phyloP scores from a whole-genome alignment of 2,113 vertebrate species.

The Neolamprologus ventralis region DNA sequence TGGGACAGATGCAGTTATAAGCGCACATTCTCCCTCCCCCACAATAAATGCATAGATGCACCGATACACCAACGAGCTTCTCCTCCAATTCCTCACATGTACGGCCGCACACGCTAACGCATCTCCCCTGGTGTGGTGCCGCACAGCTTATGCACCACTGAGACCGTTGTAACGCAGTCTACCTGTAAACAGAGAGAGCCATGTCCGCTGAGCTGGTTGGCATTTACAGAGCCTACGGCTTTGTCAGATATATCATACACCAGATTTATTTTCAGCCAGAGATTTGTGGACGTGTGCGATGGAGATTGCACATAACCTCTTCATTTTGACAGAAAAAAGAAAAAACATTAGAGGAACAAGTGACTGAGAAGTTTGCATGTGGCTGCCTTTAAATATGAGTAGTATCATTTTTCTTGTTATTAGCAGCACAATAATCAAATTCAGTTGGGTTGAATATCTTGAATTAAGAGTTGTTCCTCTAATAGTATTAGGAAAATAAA shows the following conservation, averaged over 20 bases:
- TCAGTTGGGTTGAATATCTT: background rate
- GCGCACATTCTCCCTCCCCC: background rate
- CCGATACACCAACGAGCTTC: background rate
- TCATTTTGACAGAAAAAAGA: background rate
- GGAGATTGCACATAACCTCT: background rate
- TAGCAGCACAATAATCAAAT: background rate
- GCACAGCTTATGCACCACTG: background rate
- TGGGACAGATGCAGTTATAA: background rate
- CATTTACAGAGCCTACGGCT: background rate
- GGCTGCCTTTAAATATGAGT: background rate
- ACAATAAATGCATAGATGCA: background rate
- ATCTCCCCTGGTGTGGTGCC: background rate
- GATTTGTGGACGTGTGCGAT: background rate
- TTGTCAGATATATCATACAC: background rate
- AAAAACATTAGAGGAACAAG: background rate
- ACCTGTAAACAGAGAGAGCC: background rate
- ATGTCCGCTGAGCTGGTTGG: background rate
- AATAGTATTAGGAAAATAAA: background rate
- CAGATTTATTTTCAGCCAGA: background rate
- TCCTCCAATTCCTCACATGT: background rate
- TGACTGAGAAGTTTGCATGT: background rate
- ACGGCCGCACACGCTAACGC: background rate
- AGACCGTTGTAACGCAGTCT: background rate
- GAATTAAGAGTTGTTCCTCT: background rate
- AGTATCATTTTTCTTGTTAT: background rate